phyloP scores from a whole-genome alignment of 2,888 invertebrate genomes.

The Lysandra bellargus region DNA sequence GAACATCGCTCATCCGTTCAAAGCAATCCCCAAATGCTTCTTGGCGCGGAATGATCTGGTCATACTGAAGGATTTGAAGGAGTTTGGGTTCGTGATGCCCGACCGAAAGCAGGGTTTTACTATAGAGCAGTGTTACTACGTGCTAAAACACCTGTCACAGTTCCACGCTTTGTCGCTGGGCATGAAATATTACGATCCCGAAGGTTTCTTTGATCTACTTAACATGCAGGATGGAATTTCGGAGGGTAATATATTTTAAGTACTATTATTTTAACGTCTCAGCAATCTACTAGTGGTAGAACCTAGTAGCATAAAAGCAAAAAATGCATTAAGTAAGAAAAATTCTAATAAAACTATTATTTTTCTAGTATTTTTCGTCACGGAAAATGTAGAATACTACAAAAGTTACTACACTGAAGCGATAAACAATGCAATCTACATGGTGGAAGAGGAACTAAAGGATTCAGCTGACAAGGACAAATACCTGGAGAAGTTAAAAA shows the following conservation, averaged over 20 bases:
- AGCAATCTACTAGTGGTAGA: too few relatives aligned
- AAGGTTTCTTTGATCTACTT: slow-evolving; percentile 76
- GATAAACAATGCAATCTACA: slow-evolving; percentile 82
- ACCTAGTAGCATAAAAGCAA: too few relatives aligned
- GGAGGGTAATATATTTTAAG: slow-evolving; percentile 56
- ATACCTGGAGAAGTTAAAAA: slow-evolving; percentile 80
- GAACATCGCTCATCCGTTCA: slow-evolving; percentile 69
- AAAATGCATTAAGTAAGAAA: too few relatives aligned
- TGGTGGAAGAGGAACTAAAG: slow-evolving; percentile 78
- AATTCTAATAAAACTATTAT: neutral
- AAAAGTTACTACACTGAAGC: slow-evolving; percentile 84
- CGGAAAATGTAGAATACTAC: slow-evolving; percentile 85
- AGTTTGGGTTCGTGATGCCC: slow-evolving; percentile 82
- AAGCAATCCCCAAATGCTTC: slow-evolving; percentile 82
- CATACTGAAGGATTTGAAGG: slow-evolving; percentile 82
- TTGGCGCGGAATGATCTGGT: slow-evolving; percentile 80
- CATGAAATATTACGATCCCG: slow-evolving; percentile 80
- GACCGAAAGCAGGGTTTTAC: slow-evolving; percentile 82
- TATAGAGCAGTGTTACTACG: slow-evolving; percentile 80
- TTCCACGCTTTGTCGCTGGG: slow-evolving; percentile 84
- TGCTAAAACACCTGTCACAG: slow-evolving; percentile 81
- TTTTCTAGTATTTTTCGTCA: slow-evolving; percentile 78
- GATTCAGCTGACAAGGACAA: slow-evolving; percentile 65
- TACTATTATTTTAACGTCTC: neutral
- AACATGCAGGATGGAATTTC: slow-evolving; percentile 71